Percentiles rank a stretch among this genome's conserved stretches.
Conservation (phyloP, 2,113 vertebrate genomes). For the Cyprinodon variegatus region DNA sequence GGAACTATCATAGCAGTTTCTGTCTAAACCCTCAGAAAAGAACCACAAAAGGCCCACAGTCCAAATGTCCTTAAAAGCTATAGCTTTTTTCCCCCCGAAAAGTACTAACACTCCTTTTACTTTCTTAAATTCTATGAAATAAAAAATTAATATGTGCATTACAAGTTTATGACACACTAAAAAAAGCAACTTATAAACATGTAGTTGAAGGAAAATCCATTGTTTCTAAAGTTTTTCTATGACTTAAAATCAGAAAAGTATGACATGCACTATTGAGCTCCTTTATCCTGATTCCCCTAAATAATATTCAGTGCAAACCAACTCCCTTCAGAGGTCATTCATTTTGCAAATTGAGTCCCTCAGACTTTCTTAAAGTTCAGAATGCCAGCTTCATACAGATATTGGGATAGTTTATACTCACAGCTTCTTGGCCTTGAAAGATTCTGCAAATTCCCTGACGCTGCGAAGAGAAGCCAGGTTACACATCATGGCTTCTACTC, state of each 20-base stretch:
- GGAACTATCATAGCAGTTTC: too few species aligned
- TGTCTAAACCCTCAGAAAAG: too few species aligned
- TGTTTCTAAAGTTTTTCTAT: background rate
- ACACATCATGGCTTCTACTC: constrained; percentile 93
- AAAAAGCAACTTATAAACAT: background rate
- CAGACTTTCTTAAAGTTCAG: background rate
- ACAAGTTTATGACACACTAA: background rate
- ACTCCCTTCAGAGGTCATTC: too few species aligned
- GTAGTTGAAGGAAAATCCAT: background rate
- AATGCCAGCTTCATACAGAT: background rate
- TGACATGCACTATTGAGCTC: background rate
- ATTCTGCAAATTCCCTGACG: constrained; percentile 88
- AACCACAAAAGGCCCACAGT: too few species aligned
- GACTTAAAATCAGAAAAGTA: background rate
- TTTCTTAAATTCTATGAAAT: background rate
- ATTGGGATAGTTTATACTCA: constrained; percentile 79
- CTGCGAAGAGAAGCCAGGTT: constrained; percentile 91
- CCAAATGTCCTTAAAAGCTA: too few species aligned
- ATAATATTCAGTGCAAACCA: background rate
- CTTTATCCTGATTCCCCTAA: background rate
- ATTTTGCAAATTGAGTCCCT: background rate
- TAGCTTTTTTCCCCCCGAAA: background rate
- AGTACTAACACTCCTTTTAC: background rate
- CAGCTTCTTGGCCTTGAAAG: constrained; percentile 93
- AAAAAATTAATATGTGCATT: background rate